Conservation (phyloP, 1,140 invertebrate genomes). For the Neotoxoptera formosana region DNA sequence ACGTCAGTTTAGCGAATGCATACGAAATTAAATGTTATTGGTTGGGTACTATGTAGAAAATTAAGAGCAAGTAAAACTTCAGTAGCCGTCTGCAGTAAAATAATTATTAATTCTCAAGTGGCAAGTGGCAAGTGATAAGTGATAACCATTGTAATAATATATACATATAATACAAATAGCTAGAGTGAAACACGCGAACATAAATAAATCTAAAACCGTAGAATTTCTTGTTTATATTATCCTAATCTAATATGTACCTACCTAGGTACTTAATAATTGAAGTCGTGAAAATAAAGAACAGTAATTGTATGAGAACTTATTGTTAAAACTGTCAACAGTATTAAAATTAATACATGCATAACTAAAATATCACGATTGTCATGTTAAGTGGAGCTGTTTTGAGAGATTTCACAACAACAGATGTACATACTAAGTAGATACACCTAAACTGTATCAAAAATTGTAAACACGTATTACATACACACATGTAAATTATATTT, state of each 20-base stretch:
- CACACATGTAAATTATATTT: background rate
- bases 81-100: background rate
- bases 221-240: background rate
- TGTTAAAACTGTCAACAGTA: background rate
- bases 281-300: background rate
- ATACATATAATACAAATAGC: background rate
- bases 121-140: background rate
- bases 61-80: background rate
- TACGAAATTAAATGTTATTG: background rate
- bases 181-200: background rate
- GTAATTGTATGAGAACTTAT: background rate
- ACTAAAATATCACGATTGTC: background rate
- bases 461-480: background rate
- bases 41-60: background rate
- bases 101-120: background rate
- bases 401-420: background rate
- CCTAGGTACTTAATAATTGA: background rate
- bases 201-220: background rate
- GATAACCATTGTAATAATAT: background rate
- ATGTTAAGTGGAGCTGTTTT: background rate
- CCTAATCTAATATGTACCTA: background rate
- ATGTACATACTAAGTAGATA: background rate
- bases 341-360: background rate
- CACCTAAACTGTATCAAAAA: background rate
- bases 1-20: background rate